Percentiles rank a stretch among this genome's conserved stretches.
These are phyloP conservation scores for Chionoecetes opilio DNA, from an alignment of 1,140 invertebrate genomes.

Conservation along the genomic window DNA sequence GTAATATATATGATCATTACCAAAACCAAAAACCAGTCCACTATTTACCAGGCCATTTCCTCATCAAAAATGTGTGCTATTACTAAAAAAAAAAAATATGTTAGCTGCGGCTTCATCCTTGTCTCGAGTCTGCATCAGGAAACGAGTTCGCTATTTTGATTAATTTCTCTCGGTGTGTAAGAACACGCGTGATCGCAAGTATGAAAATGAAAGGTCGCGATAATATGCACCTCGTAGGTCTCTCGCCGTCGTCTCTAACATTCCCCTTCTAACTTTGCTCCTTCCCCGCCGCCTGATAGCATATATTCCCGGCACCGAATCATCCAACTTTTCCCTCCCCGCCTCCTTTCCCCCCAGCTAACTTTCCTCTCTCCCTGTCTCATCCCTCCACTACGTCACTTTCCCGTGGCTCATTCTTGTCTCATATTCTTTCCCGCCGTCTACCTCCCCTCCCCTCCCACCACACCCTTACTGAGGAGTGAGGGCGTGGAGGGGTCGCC, in stretches of 20 bases:
- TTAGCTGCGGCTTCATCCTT: too few species aligned
- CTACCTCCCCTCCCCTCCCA: neutral
- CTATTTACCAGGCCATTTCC: too few species aligned
- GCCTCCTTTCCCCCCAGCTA: conserved; percentile 54
- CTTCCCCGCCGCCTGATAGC: neutral
- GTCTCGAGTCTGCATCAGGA: too few species aligned
- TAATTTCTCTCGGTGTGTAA: too few species aligned
- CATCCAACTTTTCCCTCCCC: conserved; percentile 52
- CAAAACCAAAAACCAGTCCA: neutral
- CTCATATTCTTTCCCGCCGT: conserved; percentile 46
- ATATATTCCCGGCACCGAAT: conserved; percentile 42
- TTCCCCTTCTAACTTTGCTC: conserved; percentile 30
- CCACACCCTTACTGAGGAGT: neutral
- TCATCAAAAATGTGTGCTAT: neutral
- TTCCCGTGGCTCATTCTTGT: conserved; percentile 53
- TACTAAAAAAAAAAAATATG: neutral
- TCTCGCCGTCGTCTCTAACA: neutral
- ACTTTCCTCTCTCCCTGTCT: conserved; percentile 71
- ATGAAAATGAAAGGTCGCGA: conserved; percentile 22
- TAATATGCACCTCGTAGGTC: neutral
- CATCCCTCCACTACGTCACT: conserved; percentile 65
- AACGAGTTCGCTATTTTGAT: too few species aligned
- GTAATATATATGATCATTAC: neutral
- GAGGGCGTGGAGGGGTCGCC: neutral
- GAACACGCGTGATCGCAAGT: too few species aligned